Evolutionary conservation across 2,888 invertebrate species (phyloP).

Genomic region (Congeria kusceri): DNA sequence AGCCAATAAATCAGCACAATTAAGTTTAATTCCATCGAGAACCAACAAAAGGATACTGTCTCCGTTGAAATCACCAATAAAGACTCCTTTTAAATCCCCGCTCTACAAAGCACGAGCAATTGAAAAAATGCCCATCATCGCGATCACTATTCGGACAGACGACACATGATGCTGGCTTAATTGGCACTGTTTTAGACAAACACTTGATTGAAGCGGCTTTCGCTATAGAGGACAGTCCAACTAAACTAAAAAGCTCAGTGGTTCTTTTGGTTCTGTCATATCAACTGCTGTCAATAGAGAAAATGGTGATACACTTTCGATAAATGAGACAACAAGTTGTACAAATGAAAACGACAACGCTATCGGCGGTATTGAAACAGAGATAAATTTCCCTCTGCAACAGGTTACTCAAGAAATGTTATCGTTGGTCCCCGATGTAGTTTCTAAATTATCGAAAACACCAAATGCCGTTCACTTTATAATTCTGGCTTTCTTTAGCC

Average conservation of each 20-base stretch:
- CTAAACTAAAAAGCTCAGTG: too few relatives aligned
- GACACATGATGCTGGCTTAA: neutral
- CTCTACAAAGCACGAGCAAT: neutral
- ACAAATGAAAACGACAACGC: neutral
- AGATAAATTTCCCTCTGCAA: neutral
- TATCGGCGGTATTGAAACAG: neutral
- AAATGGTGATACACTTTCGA: neutral
- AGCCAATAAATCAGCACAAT: too few relatives aligned
- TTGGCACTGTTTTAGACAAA: neutral
- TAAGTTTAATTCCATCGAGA: neutral
- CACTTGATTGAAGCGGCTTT: neutral
- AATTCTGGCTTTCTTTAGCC: neutral
- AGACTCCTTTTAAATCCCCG: conserved; percentile 12
- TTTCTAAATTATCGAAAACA: neutral
- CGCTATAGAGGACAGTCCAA: too few relatives aligned
- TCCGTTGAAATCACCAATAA: conserved; percentile 1
- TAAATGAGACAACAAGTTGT: neutral
- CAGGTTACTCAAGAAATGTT: conserved; percentile 6
- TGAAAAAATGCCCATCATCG: neutral
- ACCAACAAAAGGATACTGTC: conserved; percentile 3
- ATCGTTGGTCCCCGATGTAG: conserved; percentile 5
- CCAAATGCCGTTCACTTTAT: neutral
- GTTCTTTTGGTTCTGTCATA: too few relatives aligned
- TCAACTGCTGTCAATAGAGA: neutral
- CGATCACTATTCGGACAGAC: neutral